phyloP scores from a whole-genome alignment of 2,888 invertebrate genomes.

The Lypha dubia region DNA sequence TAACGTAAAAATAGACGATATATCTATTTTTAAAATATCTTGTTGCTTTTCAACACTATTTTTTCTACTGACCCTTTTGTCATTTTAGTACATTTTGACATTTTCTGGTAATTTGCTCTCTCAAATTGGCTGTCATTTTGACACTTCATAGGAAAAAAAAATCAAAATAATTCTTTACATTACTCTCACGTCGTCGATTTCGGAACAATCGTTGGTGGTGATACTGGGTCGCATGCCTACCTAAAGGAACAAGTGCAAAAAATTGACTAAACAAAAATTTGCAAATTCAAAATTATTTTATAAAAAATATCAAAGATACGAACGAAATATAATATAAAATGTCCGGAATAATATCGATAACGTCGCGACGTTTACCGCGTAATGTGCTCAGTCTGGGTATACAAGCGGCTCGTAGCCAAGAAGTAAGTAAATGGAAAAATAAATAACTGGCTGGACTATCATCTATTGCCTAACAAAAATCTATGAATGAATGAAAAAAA shows the following conservation, averaged over 20 bases:
- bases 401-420: conserved; percentile 77
- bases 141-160: conserved; percentile 40
- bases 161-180: conserved; percentile 23
- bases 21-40: too few relatives aligned
- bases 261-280: conserved; percentile 41
- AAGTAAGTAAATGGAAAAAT: conserved; percentile 77
- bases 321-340: conserved; percentile 75
- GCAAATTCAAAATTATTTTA: conserved; percentile 42
- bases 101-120: conserved; percentile 24
- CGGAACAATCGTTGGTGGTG: conserved; percentile 59
- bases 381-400: conserved; percentile 79
- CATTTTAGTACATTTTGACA: conserved; percentile 57
- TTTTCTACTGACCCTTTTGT: conserved; percentile 37
- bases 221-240: conserved; percentile 60
- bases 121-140: conserved; percentile 37
- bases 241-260: conserved; percentile 58
- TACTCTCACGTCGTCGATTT: conserved; percentile 63
- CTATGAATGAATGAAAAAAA: conserved; percentile 8
- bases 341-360: conserved; percentile 84
- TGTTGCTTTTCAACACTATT: not conserved
- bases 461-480: not conserved
- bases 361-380: conserved; percentile 84
- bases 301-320: conserved; percentile 39
- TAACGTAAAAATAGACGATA: too few relatives aligned
- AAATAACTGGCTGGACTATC: conserved; percentile 13